phyloP scores from a whole-genome alignment of 2,888 invertebrate genomes.

The Meandrusa payeni region DNA sequence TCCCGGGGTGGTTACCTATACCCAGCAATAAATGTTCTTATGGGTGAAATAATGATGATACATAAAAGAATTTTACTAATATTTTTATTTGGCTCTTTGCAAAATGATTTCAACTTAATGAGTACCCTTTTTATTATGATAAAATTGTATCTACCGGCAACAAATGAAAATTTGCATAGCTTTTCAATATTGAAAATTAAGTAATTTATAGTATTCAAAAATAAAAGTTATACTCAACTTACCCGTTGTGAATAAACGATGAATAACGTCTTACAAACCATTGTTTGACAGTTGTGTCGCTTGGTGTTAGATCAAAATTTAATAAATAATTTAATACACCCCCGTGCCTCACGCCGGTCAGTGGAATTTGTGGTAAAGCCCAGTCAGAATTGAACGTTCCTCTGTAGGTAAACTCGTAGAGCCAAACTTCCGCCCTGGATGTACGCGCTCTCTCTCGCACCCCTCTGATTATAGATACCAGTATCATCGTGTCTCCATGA shows the following conservation, averaged over 20 bases:
- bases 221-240: no score
- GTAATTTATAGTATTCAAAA: no score
- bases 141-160: no score
- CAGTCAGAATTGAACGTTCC: conserved; percentile 56
- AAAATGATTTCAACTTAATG: no score
- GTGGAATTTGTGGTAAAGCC: conserved; percentile 47
- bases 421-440: conserved; percentile 46
- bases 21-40: no score
- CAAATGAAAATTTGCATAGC: no score
- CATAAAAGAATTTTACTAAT: no score
- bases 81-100: background rate
- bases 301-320: conserved; percentile 44
- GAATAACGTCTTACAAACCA: conserved; percentile 45
- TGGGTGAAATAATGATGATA: no score
- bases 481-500: conserved; percentile 57
- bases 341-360: conserved; percentile 60
- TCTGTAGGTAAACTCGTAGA: conserved; percentile 56
- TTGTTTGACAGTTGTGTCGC: conserved; percentile 38
- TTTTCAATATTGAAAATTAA: no score
- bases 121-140: no score
- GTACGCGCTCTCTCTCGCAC: conserved; percentile 51
- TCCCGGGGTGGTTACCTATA: no score
- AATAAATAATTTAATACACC: conserved; percentile 59
- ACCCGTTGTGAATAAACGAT: conserved; percentile 57
- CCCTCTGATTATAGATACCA: conserved; percentile 53